phyloP scores from a whole-genome alignment of 2,113 vertebrate species.

The Patagioenas fasciata region DNA sequence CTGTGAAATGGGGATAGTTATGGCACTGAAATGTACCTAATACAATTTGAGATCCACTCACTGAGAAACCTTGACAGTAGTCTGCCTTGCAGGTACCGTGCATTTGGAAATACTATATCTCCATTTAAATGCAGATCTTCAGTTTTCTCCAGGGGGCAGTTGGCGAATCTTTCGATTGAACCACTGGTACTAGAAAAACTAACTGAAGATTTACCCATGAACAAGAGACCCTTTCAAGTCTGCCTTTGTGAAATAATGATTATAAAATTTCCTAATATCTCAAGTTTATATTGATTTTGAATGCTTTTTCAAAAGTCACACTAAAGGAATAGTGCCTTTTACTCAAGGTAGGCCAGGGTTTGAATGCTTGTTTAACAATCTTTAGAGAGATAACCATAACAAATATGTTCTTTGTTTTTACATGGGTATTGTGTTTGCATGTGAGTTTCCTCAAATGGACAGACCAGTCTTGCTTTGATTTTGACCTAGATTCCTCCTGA shows the following conservation, averaged over 20 bases:
- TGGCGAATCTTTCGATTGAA: slow-evolving; percentile 77
- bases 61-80: slow-evolving; percentile 73
- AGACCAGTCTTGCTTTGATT: slow-evolving; percentile 63
- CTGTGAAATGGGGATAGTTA: slow-evolving; percentile 34
- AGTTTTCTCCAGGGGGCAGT: slow-evolving; percentile 78
- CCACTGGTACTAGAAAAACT: slow-evolving; percentile 72
- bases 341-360: slow-evolving; percentile 11
- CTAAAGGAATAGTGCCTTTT: neutral
- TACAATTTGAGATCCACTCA: slow-evolving; percentile 68
- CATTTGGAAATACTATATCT: slow-evolving; percentile 77
- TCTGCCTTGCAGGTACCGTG: slow-evolving; percentile 76
- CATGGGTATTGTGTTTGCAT: slow-evolving; percentile 38
- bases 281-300: slow-evolving; percentile 68
- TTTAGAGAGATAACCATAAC: neutral
- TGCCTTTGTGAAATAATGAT: slow-evolving; percentile 69
- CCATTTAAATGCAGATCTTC: slow-evolving; percentile 81
- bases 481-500: slow-evolving; percentile 71
- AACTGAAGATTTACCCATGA: slow-evolving; percentile 74
- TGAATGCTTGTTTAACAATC: neutral
- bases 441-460: slow-evolving; percentile 46
- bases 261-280: slow-evolving; percentile 65
- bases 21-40: slow-evolving; percentile 60
- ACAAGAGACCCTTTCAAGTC: slow-evolving; percentile 73
- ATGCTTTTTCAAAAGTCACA: slow-evolving; percentile 48
- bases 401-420: slow-evolving; percentile 64